Percentiles rank a stretch among this genome's conserved stretches.
Evolutionary conservation across 2,113 vertebrate species (phyloP).

Genomic region (Myotis davidii): DNA sequence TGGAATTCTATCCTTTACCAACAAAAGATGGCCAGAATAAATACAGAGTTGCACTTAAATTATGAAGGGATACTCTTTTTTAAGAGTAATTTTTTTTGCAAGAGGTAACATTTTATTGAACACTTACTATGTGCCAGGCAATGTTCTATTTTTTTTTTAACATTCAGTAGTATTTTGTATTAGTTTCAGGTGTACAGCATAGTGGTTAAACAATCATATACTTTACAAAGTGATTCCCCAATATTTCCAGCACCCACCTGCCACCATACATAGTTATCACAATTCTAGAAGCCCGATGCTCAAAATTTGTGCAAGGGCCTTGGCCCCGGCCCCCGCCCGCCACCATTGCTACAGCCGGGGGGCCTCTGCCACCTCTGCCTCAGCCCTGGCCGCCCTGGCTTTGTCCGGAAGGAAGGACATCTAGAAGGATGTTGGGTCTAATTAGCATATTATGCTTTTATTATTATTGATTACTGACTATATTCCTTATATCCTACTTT

Average conservation of each 20-base stretch:
- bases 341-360: too few species aligned
- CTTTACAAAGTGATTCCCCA: neutral
- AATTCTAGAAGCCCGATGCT: neutral
- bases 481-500: neutral
- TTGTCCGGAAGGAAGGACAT: too few species aligned
- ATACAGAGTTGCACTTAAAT: neutral
- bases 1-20: neutral
- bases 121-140: neutral
- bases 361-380: too few species aligned
- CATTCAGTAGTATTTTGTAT: neutral
- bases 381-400: too few species aligned
- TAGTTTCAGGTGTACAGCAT: neutral
- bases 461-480: neutral
- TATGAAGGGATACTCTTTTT: neutral
- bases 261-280: neutral
- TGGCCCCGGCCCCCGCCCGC: too few species aligned
- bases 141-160: neutral
- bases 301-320: too few species aligned
- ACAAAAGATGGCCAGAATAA: slow-evolving; percentile 26
- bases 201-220: neutral
- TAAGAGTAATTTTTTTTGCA: neutral
- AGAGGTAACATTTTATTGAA: neutral
- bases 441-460: too few species aligned
- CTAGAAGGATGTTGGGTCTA: too few species aligned
- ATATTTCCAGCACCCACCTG: neutral